phyloP scores from a whole-genome alignment of 2,888 invertebrate species.

The Noctua janthe region DNA sequence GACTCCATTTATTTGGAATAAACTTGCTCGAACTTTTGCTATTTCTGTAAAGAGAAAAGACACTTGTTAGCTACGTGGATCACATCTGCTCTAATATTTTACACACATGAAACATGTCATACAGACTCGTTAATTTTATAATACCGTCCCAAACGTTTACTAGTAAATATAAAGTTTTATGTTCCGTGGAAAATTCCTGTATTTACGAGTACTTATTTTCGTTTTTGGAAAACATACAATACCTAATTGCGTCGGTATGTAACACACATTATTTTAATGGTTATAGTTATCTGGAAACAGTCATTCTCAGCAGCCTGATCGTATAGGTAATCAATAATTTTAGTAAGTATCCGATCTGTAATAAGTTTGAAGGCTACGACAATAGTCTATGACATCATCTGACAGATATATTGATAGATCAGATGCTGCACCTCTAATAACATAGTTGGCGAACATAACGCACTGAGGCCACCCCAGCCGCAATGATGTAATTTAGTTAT shows the following conservation, averaged over 20 bases:
- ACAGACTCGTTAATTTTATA: constrained; percentile 78
- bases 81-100: constrained; percentile 77
- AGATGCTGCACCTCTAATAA: constrained; percentile 74
- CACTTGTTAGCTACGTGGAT: constrained; percentile 62
- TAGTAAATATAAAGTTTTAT: constrained; percentile 80
- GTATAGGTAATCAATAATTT: constrained; percentile 55
- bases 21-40: constrained; percentile 98
- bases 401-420: constrained; percentile 75
- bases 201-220: constrained; percentile 69
- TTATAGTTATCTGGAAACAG: constrained; percentile 28
- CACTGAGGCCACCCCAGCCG: constrained; percentile 63
- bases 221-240: constrained; percentile 66
- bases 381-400: constrained; percentile 78
- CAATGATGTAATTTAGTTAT: constrained; percentile 72
- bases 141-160: constrained; percentile 77
- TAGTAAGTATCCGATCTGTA: constrained; percentile 52
- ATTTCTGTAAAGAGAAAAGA: constrained; percentile 95
- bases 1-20: constrained; percentile 99
- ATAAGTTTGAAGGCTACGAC: constrained; percentile 65
- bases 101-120: constrained; percentile 77
- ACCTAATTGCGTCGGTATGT: constrained; percentile 31
- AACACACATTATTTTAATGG: constrained; percentile 27
- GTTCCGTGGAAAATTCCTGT: constrained; percentile 72
- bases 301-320: constrained; percentile 11
- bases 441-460: constrained; percentile 71